Percentiles rank a stretch among this genome's conserved stretches.
Evolutionary conservation across 2,888 invertebrate species (phyloP).

Genomic region (Prosopocoilus inquinatus): DNA sequence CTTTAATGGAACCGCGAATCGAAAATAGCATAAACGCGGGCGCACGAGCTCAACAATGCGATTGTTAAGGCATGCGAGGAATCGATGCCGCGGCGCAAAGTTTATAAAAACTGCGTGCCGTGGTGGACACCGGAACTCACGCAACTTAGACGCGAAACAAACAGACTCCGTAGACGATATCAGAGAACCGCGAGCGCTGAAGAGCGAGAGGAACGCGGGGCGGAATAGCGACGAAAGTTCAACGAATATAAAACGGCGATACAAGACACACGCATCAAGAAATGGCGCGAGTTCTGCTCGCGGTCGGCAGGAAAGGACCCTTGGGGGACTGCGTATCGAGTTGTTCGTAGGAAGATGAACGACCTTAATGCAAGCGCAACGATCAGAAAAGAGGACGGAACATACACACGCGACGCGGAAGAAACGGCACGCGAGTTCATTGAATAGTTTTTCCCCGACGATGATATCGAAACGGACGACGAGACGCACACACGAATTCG

Average conservation of each 20-base stretch:
- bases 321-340: slow-evolving; percentile 18
- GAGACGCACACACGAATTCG: background rate
- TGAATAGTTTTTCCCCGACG: too few species aligned
- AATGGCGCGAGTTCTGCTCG: slow-evolving; percentile 16
- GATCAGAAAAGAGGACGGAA: background rate
- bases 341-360: background rate
- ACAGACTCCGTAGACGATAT: slow-evolving; percentile 1
- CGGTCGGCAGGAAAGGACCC: slow-evolving; percentile 12
- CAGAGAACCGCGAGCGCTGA: background rate
- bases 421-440: too few species aligned
- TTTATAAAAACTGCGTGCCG: slow-evolving; percentile 10
- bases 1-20: too few species aligned
- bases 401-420: too few species aligned
- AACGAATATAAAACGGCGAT: slow-evolving; percentile 6
- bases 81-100: slow-evolving; percentile 9
- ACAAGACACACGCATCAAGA: background rate
- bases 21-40: background rate
- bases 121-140: slow-evolving; percentile 22
- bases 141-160: background rate
- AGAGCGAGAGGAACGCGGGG: background rate
- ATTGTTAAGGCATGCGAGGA: slow-evolving; percentile 4
- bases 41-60: slow-evolving; percentile 1
- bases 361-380: background rate
- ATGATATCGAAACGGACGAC: background rate
- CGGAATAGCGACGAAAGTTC: background rate